A percentile compares a stretch with the other conserved stretches of the same genome.
phyloP scores from a whole-genome alignment of 92 coral and sea anemone species.

The Siderastrea radians region DNA sequence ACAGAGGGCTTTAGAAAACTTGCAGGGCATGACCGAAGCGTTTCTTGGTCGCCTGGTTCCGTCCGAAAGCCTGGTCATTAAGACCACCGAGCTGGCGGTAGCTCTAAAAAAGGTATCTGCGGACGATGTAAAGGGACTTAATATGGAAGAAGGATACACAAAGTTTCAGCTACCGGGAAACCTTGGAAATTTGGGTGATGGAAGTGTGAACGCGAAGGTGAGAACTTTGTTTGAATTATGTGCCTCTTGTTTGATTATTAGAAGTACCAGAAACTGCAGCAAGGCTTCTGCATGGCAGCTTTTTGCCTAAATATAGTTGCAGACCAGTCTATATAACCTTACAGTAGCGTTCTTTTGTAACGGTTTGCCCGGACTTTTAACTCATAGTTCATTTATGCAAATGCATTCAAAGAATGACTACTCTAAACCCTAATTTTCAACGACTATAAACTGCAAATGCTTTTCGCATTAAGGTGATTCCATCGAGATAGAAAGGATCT shows the following conservation, averaged over 20 bases:
- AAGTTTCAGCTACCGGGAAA: constrained; percentile 20
- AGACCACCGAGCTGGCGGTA: background rate
- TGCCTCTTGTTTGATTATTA: background rate
- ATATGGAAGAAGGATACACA: constrained; percentile 20
- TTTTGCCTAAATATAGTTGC: too few relatives aligned
- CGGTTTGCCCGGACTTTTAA: too few relatives aligned
- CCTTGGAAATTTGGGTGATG: constrained; percentile 11
- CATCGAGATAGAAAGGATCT: too few relatives aligned
- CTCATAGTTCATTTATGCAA: too few relatives aligned
- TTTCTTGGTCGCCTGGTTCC: constrained; percentile 24
- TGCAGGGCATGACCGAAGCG: constrained; percentile 18
- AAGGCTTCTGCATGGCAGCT: too few relatives aligned
- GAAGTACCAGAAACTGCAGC: background rate
- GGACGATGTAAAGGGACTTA: constrained; percentile 6
- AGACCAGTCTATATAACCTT: too few relatives aligned
- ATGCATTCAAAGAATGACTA: too few relatives aligned
- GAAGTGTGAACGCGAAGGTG: constrained; percentile 30
- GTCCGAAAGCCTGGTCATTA: constrained; percentile 9
- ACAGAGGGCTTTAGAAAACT: background rate
- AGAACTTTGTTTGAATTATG: background rate
- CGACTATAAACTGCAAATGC: too few relatives aligned
- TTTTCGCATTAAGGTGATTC: too few relatives aligned
- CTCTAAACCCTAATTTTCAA: too few relatives aligned
- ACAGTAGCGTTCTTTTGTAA: too few relatives aligned
- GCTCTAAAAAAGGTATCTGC: constrained; percentile 24